These are phyloP conservation scores for Pogonognathellus flavescens DNA, from an alignment of 1,140 invertebrate species.

Conservation along the genomic window DNA sequence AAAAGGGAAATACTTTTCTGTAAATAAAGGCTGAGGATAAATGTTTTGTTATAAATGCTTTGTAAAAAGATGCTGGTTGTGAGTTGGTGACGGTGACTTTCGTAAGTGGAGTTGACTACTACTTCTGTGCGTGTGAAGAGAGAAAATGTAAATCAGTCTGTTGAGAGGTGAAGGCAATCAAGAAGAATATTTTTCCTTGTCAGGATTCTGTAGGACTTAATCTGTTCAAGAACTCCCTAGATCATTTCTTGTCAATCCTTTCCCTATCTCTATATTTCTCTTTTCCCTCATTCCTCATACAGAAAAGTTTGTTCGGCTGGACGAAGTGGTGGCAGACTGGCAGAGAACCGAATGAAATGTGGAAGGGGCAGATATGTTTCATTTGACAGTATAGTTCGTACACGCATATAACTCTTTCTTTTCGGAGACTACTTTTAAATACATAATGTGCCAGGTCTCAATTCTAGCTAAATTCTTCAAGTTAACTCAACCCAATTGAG, in stretches of 20 bases:
- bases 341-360: too few species aligned
- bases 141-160: slow-evolving; percentile 61
- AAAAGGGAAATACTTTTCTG: slow-evolving; percentile 4
- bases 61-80: not conserved
- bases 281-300: slow-evolving; percentile 46
- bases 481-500: slow-evolving; percentile 17
- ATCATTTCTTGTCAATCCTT: slow-evolving; percentile 63
- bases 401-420: not conserved
- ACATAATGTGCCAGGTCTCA: too few species aligned
- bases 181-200: slow-evolving; percentile 63
- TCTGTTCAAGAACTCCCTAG: slow-evolving; percentile 62
- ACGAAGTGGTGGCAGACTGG: too few species aligned
- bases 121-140: not conserved
- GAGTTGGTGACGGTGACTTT: slow-evolving; percentile 5
- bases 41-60: not conserved
- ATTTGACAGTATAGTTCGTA: not conserved
- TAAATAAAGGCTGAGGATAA: not conserved
- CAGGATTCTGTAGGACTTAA: slow-evolving; percentile 60
- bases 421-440: too few species aligned
- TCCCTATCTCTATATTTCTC: slow-evolving; percentile 45
- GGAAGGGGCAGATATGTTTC: too few species aligned
- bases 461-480: slow-evolving; percentile 8
- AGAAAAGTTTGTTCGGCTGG: slow-evolving; percentile 14
- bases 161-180: slow-evolving; percentile 62
- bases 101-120: not conserved